A percentile compares a stretch with the other conserved stretches of the same genome.
phyloP scores from a whole-genome alignment of 2,797 vertebrate species.

The Malurus splendens region DNA sequence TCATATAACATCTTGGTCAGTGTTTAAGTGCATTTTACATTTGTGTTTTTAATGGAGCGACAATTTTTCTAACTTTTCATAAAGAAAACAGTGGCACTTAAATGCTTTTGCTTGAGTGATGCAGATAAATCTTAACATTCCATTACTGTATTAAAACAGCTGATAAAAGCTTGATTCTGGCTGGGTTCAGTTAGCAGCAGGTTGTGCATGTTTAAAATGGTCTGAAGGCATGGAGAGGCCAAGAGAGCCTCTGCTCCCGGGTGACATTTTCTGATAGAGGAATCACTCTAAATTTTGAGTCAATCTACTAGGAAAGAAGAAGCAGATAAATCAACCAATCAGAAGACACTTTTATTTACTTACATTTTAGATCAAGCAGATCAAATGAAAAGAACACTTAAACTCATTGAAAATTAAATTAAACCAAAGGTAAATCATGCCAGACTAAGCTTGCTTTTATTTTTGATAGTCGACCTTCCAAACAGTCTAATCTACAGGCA shows the following conservation, averaged over 20 bases:
- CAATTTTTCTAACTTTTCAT: constrained; percentile 10
- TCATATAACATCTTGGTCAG: background rate
- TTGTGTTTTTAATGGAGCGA: background rate
- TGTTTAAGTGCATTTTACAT: background rate
- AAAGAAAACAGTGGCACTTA: background rate
- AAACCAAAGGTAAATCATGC: background rate
- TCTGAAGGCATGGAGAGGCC: background rate
- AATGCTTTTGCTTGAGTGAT: background rate
- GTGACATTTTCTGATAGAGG: background rate
- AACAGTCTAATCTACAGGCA: background rate
- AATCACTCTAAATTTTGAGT: background rate
- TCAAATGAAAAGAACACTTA: background rate
- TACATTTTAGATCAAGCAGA: background rate
- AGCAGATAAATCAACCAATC: background rate
- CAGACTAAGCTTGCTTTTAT: background rate
- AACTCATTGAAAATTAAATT: background rate
- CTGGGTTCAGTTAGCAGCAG: background rate
- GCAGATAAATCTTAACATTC: background rate
- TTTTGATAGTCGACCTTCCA: background rate
- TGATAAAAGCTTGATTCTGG: background rate
- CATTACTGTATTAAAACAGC: background rate
- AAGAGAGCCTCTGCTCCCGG: background rate
- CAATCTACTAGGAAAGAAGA: background rate
- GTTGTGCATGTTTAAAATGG: background rate
- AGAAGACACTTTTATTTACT: background rate